Evolutionary conservation across 2,888 invertebrate species (phyloP).

Genomic region (Heteropelma amictum): DNA sequence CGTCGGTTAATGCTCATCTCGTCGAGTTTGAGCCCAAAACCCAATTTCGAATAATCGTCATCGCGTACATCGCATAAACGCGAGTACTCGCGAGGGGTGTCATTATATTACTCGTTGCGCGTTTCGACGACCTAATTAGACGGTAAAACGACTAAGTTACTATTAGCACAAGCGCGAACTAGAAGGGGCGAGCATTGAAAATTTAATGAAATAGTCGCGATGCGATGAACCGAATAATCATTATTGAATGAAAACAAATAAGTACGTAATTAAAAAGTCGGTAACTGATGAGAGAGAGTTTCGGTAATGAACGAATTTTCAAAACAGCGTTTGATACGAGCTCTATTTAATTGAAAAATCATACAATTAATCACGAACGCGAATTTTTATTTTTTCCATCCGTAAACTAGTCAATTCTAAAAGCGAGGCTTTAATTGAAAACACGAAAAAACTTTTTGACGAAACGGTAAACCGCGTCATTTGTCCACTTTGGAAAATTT

Average conservation of each 20-base stretch:
- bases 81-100: conserved; percentile 4
- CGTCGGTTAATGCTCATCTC: conserved; percentile 35
- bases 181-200: background rate
- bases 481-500: too few species aligned
- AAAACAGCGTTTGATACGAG: too few species aligned
- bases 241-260: too few species aligned
- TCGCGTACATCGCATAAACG: background rate
- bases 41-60: conserved; percentile 33
- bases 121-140: conserved; percentile 44
- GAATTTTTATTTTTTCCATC: too few species aligned
- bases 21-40: background rate
- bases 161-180: conserved; percentile 6
- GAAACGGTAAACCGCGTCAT: too few species aligned
- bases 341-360: background rate
- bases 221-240: too few species aligned
- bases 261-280: too few species aligned
- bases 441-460: too few species aligned
- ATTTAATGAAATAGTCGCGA: background rate
- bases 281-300: too few species aligned
- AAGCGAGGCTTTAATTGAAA: too few species aligned
- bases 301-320: too few species aligned
- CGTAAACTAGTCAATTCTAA: too few species aligned
- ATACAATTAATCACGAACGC: background rate
- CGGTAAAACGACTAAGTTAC: background rate
- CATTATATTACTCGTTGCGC: conserved; percentile 25